These are phyloP conservation scores for Pegoplata infirma DNA, from an alignment of 2,888 invertebrate species.

Conservation along the genomic window DNA sequence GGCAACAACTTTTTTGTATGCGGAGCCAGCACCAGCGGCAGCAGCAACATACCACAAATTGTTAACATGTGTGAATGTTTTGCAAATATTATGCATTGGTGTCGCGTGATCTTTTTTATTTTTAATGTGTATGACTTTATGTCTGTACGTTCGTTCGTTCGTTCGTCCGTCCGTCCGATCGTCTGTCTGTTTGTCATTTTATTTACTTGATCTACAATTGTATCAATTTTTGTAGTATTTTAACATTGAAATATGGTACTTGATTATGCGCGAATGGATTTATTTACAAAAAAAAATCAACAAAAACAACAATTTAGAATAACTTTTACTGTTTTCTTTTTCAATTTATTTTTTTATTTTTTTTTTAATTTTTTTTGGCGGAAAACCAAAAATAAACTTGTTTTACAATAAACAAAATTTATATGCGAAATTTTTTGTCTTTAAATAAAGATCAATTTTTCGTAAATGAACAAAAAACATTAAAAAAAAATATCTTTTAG, in stretches of 20 bases:
- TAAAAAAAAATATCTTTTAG: conserved; percentile 2
- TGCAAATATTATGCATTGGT: conserved; percentile 67
- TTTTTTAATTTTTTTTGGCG: conserved; percentile 29
- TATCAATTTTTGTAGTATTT: conserved; percentile 32
- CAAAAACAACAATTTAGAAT: conserved; percentile 45
- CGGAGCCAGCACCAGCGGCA: background rate
- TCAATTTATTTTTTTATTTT: background rate
- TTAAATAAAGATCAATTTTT: conserved; percentile 51
- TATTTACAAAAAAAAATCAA: too few relatives aligned
- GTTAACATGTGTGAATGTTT: background rate
- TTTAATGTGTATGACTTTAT: background rate
- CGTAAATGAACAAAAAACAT: too few relatives aligned
- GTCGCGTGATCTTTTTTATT: conserved; percentile 62
- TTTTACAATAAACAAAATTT: conserved; percentile 53
- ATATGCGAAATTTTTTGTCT: conserved; percentile 53
- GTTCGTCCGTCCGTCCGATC: background rate
- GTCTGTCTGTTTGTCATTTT: conserved; percentile 3
- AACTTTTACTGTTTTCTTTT: conserved; percentile 54
- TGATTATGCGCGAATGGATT: conserved; percentile 59
- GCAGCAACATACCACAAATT: conserved; percentile 10
- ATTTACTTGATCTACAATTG: conserved; percentile 38
- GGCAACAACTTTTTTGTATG: conserved; percentile 55
- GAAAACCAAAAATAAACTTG: conserved; percentile 56
- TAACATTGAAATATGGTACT: conserved; percentile 60
- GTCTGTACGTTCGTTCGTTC: background rate